These are phyloP conservation scores for Sclerurus mexicanus DNA, from an alignment of 2,113 vertebrate species.

Conservation along the genomic window DNA sequence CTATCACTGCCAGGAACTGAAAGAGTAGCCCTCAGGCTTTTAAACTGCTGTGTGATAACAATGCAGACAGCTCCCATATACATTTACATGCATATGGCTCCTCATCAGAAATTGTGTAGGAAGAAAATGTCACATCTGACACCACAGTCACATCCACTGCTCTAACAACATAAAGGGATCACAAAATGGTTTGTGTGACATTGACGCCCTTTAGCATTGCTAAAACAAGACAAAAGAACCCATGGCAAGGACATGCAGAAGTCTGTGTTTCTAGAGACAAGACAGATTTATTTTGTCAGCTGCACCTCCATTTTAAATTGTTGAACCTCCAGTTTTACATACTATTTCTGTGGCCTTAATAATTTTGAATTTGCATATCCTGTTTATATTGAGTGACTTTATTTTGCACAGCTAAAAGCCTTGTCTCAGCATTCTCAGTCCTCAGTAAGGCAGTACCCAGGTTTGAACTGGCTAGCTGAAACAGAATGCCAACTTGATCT, in stretches of 20 bases:
- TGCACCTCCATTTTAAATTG: neutral
- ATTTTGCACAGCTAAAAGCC: neutral
- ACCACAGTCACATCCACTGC: neutral
- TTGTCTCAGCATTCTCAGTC: neutral
- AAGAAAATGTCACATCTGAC: neutral
- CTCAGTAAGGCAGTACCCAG: neutral
- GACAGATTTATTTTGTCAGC: neutral
- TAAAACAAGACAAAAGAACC: neutral
- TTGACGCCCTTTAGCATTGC: neutral
- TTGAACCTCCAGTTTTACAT: neutral
- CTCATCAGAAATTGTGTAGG: neutral
- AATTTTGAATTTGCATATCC: neutral
- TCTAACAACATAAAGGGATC: neutral
- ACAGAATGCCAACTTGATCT: neutral
- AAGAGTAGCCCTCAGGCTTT: neutral
- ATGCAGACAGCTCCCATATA: neutral
- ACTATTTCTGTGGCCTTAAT: neutral
- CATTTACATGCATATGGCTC: neutral
- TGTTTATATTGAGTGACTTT: neutral
- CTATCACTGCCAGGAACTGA: fast-evolving
- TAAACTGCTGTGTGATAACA: neutral
- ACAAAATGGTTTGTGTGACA: neutral
- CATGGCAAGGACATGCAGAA: neutral
- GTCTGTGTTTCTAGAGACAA: neutral
- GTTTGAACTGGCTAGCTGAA: neutral